Percentiles rank a stretch among this genome's conserved stretches.
Evolutionary conservation across 2,888 invertebrate species (phyloP).

Genomic region (Chelonus formosanus): DNA sequence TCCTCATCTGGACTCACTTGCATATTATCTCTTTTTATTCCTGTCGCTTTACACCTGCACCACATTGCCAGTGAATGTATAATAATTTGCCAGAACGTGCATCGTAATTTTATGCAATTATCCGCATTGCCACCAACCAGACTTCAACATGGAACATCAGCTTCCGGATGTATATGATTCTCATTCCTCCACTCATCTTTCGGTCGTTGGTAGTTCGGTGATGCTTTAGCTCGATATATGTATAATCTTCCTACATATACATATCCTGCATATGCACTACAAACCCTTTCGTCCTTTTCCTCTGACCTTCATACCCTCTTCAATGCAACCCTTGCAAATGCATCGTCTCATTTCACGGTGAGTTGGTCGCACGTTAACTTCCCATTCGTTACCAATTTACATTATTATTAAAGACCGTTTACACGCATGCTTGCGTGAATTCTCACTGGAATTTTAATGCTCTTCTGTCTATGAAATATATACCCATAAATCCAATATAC

Average conservation of each 20-base stretch:
- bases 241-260: background rate
- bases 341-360: constrained; percentile 50
- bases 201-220: background rate
- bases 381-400: constrained; percentile 57
- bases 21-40: constrained; percentile 17
- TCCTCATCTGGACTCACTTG: constrained; percentile 1
- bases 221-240: background rate
- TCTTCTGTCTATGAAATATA: background rate
- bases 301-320: constrained; percentile 14
- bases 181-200: constrained; percentile 12
- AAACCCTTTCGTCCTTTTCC: constrained; percentile 33
- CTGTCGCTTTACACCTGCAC: constrained; percentile 36
- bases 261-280: constrained; percentile 23
- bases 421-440: constrained; percentile 34
- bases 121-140: constrained; percentile 53
- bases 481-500: background rate
- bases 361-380: constrained; percentile 51
- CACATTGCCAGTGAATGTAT: constrained; percentile 26
- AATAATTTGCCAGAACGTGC: constrained; percentile 40
- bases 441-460: constrained; percentile 54
- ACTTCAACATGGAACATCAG: constrained; percentile 28
- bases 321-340: constrained; percentile 34
- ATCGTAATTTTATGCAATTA: constrained; percentile 61
- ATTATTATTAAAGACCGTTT: constrained; percentile 60
- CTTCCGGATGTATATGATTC: constrained; percentile 14